Percentiles rank a stretch among this genome's conserved stretches.
phyloP scores from a whole-genome alignment of 1,140 invertebrate species.

The Drosophila kikkawai region DNA sequence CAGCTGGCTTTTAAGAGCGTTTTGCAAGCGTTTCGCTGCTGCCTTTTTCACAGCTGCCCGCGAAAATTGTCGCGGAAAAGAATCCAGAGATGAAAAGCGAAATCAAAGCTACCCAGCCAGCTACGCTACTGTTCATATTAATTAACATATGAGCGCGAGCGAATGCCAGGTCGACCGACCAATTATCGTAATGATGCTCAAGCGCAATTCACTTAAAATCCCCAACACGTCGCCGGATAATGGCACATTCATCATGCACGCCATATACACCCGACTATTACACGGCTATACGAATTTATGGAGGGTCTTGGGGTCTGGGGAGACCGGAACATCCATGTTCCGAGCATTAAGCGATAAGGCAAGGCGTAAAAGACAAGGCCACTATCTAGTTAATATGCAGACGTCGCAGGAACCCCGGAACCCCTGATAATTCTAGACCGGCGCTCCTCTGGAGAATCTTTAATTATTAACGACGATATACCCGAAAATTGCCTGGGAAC shows the following conservation, averaged over 20 bases:
- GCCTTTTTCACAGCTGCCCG: slow-evolving; percentile 39
- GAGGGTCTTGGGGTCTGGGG: slow-evolving; percentile 22
- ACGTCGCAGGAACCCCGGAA: slow-evolving; percentile 39
- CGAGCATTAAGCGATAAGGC: slow-evolving; percentile 31
- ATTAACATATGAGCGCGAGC: slow-evolving; percentile 52
- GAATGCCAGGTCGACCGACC: slow-evolving; percentile 35
- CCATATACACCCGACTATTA: slow-evolving; percentile 35
- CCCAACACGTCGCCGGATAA: slow-evolving; percentile 48
- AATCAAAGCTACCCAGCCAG: slow-evolving; percentile 39
- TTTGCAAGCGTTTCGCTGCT: slow-evolving; percentile 15
- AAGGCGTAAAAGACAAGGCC: slow-evolving; percentile 30
- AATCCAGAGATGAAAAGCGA: slow-evolving; percentile 1
- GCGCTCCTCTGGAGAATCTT: slow-evolving; percentile 54
- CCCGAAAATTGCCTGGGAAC: slow-evolving; percentile 39
- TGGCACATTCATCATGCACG: slow-evolving; percentile 33
- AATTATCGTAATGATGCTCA: slow-evolving; percentile 65
- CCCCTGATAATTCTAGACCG: slow-evolving; percentile 13
- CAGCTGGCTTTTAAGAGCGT: slow-evolving; percentile 29
- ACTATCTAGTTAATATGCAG: slow-evolving; percentile 62
- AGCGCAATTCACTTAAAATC: slow-evolving; percentile 58
- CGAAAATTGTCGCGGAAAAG: slow-evolving; percentile 38
- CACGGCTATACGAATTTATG: slow-evolving; percentile 25
- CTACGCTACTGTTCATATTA: slow-evolving; percentile 66
- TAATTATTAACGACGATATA: slow-evolving; percentile 53
- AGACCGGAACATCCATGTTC: slow-evolving; percentile 56